Percentiles rank a stretch among this genome's conserved stretches.
These are phyloP conservation scores for Sorex araneus DNA, from an alignment of 2,113 vertebrate genomes.

Conservation along the genomic window DNA sequence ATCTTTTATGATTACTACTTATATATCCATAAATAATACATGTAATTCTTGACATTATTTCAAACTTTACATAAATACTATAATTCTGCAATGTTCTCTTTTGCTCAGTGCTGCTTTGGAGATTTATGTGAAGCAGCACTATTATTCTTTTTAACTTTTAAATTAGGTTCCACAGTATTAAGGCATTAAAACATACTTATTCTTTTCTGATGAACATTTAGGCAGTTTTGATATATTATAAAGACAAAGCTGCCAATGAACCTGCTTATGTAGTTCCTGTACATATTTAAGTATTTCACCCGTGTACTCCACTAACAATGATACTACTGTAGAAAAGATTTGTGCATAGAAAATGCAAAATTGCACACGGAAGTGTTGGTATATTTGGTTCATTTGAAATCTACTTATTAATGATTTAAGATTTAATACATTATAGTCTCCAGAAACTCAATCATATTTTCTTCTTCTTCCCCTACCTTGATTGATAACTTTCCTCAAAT, in stretches of 20 bases:
- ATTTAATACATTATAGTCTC: not conserved
- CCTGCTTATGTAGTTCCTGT: not conserved
- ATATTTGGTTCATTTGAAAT: not conserved
- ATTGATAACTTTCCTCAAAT: not conserved
- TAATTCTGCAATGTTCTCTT: not conserved
- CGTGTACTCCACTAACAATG: not conserved
- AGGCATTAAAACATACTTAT: not conserved
- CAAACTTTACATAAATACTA: conserved; percentile 3
- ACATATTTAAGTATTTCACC: not conserved
- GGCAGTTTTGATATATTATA: conserved; percentile 2
- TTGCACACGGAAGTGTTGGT: not conserved
- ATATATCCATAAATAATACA: not conserved
- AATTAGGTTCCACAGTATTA: not conserved
- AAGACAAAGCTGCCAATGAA: not conserved
- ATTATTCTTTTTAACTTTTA: not conserved
- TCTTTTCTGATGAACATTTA: not conserved
- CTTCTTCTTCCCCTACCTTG: not conserved
- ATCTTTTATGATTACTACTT: not conserved
- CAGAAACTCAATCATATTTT: not conserved
- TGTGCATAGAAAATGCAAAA: not conserved
- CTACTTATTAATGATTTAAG: conserved; percentile 23
- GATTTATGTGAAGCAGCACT: not conserved
- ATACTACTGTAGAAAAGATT: not conserved
- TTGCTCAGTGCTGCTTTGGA: not conserved
- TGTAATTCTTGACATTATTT: not conserved